Conservation (phyloP, 1,140 invertebrate species). For the Oryctes rhinoceros region DNA sequence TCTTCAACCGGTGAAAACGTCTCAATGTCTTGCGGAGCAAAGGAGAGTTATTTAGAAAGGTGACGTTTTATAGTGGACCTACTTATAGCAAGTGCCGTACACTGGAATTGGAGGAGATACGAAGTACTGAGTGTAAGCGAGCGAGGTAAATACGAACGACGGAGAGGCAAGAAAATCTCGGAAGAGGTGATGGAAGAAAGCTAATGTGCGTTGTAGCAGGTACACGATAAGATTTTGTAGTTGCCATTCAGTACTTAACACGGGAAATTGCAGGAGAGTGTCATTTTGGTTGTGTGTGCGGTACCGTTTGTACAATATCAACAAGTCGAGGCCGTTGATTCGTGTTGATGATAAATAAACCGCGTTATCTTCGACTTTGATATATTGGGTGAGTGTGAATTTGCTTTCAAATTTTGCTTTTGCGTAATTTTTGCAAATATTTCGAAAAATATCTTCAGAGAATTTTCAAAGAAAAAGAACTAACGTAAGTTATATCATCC, state of each 20-base stretch:
- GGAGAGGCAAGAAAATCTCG: not conserved
- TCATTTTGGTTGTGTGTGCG: constrained; percentile 27
- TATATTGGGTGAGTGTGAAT: no score
- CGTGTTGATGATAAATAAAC: not conserved
- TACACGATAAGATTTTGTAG: not conserved
- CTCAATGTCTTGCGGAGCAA: constrained; percentile 18
- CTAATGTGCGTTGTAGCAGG: not conserved
- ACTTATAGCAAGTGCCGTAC: constrained; percentile 32
- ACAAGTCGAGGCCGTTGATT: not conserved
- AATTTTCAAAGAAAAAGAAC: no score
- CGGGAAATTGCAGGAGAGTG: constrained; percentile 8
- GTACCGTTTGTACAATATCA: constrained; percentile 24
- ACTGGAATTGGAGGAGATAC: not conserved
- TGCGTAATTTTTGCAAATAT: no score
- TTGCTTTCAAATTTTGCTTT: no score
- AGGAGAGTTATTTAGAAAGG: constrained; percentile 24
- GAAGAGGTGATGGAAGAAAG: constrained; percentile 24
- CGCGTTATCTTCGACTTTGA: no score
- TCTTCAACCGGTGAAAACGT: constrained; percentile 28
- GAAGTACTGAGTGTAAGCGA: not conserved
- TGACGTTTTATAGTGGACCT: constrained; percentile 17
- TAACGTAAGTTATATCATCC: no score
- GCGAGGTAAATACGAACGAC: not conserved
- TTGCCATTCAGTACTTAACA: constrained; percentile 34
- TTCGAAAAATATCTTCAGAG: no score